These are phyloP conservation scores for Apamea monoglypha DNA, from an alignment of 2,888 invertebrate species.

Conservation along the genomic window DNA sequence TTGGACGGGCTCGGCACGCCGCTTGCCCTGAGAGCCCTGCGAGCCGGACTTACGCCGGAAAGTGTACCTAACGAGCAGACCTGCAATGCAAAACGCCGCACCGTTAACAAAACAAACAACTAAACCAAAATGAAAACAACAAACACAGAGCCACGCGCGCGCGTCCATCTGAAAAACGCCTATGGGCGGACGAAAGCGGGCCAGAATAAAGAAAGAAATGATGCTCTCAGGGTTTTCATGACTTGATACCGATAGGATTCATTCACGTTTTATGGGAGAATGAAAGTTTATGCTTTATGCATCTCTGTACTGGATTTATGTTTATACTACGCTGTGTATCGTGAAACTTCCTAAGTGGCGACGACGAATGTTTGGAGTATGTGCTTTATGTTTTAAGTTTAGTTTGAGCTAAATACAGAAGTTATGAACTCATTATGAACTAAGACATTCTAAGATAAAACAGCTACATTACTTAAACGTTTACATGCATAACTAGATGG, in stretches of 20 bases:
- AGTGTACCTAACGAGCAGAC: conserved; percentile 91
- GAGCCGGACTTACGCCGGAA: conserved; percentile 91
- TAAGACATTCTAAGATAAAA: conserved; percentile 53
- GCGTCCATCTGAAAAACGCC: conserved; percentile 89
- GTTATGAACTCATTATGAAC: conserved; percentile 60
- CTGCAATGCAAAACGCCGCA: conserved; percentile 90
- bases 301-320: conserved; percentile 66
- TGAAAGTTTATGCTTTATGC: conserved; percentile 70
- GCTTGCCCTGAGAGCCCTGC: conserved; percentile 89
- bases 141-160: conserved; percentile 83
- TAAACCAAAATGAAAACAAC: conserved; percentile 84
- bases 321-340: conserved; percentile 77
- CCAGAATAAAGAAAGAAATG: conserved; percentile 83
- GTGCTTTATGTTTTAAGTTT: conserved; percentile 70
- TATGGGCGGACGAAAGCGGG: conserved; percentile 87
- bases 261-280: conserved; percentile 83
- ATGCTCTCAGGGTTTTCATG: conserved; percentile 84
- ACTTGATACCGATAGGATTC: conserved; percentile 83
- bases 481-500: conserved; percentile 61
- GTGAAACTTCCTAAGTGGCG: conserved; percentile 73
- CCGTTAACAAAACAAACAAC: conserved; percentile 89
- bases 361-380: conserved; percentile 71
- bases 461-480: conserved; percentile 51
- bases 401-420: conserved; percentile 85
- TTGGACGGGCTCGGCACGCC: conserved; percentile 89